Conservation (phyloP, 2,797 vertebrate species). For the Gallirallus australis region DNA sequence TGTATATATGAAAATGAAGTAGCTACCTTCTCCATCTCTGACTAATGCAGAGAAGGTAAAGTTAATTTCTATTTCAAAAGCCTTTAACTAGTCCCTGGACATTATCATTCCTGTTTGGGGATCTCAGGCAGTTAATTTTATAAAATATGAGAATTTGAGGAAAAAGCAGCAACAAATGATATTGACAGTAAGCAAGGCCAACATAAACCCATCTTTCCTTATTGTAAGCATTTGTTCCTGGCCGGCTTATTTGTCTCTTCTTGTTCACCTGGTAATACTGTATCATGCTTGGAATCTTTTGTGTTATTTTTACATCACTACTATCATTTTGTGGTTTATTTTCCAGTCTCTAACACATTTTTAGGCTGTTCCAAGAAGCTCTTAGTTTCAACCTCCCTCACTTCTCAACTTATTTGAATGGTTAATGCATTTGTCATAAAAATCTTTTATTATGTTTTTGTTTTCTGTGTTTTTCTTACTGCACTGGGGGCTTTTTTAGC, state of each 20-base stretch:
- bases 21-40: neutral
- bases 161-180: neutral
- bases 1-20: neutral
- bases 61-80: neutral
- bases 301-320: neutral
- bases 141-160: neutral
- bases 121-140: neutral
- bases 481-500: neutral
- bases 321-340: neutral
- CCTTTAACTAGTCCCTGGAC: neutral
- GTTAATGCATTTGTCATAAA: neutral
- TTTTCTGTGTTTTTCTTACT: neutral
- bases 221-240: neutral
- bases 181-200: neutral
- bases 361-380: neutral
- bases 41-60: neutral
- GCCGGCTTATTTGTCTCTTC: neutral
- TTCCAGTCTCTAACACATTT: neutral
- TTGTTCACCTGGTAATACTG: neutral
- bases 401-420: neutral
- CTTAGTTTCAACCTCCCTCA: neutral
- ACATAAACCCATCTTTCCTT: neutral
- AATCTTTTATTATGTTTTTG: neutral
- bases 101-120: neutral
- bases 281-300: neutral